A percentile compares a stretch with the other conserved stretches of the same genome.
phyloP scores from a whole-genome alignment of 2,888 invertebrate species.

The Yponomeuta evonymella region DNA sequence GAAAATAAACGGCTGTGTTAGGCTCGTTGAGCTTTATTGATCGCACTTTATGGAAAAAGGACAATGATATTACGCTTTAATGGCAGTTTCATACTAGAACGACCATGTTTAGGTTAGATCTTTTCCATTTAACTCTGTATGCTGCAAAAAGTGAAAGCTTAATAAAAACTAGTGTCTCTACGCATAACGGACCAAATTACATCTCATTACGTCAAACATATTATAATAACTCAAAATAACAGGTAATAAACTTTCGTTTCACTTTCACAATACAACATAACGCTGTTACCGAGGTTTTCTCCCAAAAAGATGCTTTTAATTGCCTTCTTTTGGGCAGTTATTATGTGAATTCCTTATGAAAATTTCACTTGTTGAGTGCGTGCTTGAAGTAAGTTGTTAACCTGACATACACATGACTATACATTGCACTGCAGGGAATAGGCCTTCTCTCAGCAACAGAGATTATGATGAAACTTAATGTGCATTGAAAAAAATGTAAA shows the following conservation, averaged over 20 bases:
- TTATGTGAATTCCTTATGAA: background rate
- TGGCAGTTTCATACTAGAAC: background rate
- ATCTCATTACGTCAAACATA: slow-evolving; percentile 3
- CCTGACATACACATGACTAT: too few relatives aligned
- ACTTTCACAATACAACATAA: slow-evolving; percentile 3
- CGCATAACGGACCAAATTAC: background rate
- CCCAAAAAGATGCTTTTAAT: slow-evolving; percentile 4
- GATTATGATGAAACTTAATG: too few relatives aligned
- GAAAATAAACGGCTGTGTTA: background rate
- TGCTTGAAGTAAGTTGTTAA: background rate
- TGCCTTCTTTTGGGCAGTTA: background rate
- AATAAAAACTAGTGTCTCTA: background rate
- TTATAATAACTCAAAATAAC: slow-evolving; percentile 4
- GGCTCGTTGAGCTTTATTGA: background rate
- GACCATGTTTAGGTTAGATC: background rate
- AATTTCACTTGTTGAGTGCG: slow-evolving; percentile 1
- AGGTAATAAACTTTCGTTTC: background rate
- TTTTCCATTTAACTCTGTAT: background rate
- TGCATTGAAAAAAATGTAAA: too few relatives aligned
- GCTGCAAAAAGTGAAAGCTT: background rate
- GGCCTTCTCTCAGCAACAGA: too few relatives aligned
- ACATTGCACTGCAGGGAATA: too few relatives aligned
- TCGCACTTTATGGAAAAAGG: background rate
- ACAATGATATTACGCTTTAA: background rate
- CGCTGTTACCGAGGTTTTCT: background rate